Evolutionary conservation across 2,888 invertebrate species (phyloP), one percentile per base, ranked within the genome.

Genomic region (Eilema depressum): DNA sequence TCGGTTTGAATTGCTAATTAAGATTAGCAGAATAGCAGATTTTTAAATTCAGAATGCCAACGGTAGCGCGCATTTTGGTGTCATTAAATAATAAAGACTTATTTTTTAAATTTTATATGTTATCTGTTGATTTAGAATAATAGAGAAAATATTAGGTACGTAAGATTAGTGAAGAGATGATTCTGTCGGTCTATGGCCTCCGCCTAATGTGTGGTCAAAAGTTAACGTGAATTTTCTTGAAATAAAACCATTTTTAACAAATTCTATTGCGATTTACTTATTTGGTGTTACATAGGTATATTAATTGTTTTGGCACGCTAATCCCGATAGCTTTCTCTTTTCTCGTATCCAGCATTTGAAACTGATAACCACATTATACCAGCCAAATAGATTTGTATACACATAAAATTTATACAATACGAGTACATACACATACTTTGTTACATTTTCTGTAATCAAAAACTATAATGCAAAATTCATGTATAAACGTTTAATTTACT

Each of bases 381-480:
- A 41, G 14, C 17, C 5, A 3, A 14, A 41, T 41, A 41, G 41
- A 41, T 41, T 28, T 28, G n/a, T n/a, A n/a, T n/a, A n/a, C n/a
- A n/a, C n/a, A n/a, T n/a, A n/a, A n/a, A n/a, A n/a, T n/a, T n/a
- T n/a, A n/a, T n/a, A n/a, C n/a, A n/a, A n/a, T n/a, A n/a, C n/a
- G n/a, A n/a, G 20, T 17, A 10, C 7, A n/a, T 7, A 10, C 2
- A 53, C n/a, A n/a, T n/a, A 53, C n/a, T n/a, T n/a, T n/a, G n/a
- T n/a, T n/a, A n/a, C 53, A 53, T 53, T n/a, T 1, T 20, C 8
- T 20, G 3, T n/a, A 53, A 20, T 53, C 5, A 7, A 47, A 7
- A 20, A 47, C 8, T 5, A 47, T 79, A 73, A 78, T 78, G 75
- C 64, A 75, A 30, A 66, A 70, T 72, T 26, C 68, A 37, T 76